These are phyloP conservation scores for Calliopum simillimum DNA, from an alignment of 2,888 invertebrate genomes.

Conservation along the genomic window DNA sequence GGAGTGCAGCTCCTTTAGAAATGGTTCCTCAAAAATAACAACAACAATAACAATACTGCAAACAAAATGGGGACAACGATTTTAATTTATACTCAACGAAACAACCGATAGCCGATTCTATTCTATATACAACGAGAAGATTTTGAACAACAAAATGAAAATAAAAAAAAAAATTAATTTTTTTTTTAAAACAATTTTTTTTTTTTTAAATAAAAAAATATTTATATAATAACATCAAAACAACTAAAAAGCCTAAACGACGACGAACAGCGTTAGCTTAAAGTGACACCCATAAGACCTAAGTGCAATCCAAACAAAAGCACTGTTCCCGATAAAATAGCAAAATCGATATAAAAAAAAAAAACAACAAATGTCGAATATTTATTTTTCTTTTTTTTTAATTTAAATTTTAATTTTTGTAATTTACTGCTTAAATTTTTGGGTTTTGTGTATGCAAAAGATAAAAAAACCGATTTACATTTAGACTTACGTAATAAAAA, in stretches of 20 bases:
- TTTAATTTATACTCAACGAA: background rate
- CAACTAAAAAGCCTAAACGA: background rate
- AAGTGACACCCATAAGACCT: constrained; percentile 25
- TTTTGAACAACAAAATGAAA: background rate
- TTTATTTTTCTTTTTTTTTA: constrained; percentile 33
- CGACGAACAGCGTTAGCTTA: constrained; percentile 3
- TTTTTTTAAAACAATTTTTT: constrained; percentile 46
- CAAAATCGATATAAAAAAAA: no score
- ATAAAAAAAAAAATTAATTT: constrained; percentile 42
- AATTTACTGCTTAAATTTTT: constrained; percentile 50
- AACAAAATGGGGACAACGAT: constrained; percentile 41
- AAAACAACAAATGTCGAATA: constrained; percentile 15
- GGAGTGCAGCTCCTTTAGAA: no score
- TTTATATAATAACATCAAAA: background rate
- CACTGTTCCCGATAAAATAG: constrained; percentile 36
- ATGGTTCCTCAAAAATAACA: constrained; percentile 28
- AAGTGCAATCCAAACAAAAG: constrained; percentile 43
- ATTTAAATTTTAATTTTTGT: constrained; percentile 45
- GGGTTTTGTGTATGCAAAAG: constrained; percentile 52
- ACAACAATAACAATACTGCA: constrained; percentile 47
- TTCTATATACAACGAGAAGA: no score
- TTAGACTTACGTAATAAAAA: constrained; percentile 51
- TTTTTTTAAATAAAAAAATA: constrained; percentile 14
- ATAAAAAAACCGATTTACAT: constrained; percentile 61
- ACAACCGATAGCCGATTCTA: background rate